Conservation (phyloP, 2,113 vertebrate species). For the Aegotheles bennettii region DNA sequence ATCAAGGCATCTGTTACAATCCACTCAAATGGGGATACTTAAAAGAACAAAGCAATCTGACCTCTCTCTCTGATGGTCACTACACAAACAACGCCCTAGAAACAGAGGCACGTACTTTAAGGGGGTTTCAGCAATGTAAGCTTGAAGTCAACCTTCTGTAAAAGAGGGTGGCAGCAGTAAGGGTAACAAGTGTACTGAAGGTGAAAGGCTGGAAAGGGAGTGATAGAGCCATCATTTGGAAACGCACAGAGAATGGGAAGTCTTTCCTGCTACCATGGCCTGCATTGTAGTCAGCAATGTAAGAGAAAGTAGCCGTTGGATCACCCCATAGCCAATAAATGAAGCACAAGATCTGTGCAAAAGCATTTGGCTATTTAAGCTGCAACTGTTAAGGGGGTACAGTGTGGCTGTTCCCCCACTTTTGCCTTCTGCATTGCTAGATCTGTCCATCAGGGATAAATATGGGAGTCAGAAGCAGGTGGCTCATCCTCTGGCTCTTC, state of each 20-base stretch:
- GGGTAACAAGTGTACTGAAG: no score
- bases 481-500: not conserved
- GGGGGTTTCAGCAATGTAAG: not conserved
- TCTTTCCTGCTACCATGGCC: accelerated
- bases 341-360: not conserved
- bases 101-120: accelerated
- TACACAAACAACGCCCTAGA: accelerated
- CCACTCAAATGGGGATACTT: accelerated
- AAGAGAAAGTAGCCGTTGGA: not conserved
- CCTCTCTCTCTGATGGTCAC: not conserved
- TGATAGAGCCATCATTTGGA: not conserved
- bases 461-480: accelerated
- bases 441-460: not conserved
- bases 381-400: not conserved
- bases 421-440: not conserved
- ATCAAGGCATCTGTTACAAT: not conserved
- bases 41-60: not conserved
- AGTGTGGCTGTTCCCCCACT: accelerated
- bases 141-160: not conserved
- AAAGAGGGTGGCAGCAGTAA: not conserved
- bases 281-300: accelerated
- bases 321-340: not conserved
- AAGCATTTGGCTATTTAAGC: not conserved
- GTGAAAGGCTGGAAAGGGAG: not conserved
- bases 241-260: accelerated